phyloP scores from a whole-genome alignment of 2,888 invertebrate species.

The Drosophila barbarae region DNA sequence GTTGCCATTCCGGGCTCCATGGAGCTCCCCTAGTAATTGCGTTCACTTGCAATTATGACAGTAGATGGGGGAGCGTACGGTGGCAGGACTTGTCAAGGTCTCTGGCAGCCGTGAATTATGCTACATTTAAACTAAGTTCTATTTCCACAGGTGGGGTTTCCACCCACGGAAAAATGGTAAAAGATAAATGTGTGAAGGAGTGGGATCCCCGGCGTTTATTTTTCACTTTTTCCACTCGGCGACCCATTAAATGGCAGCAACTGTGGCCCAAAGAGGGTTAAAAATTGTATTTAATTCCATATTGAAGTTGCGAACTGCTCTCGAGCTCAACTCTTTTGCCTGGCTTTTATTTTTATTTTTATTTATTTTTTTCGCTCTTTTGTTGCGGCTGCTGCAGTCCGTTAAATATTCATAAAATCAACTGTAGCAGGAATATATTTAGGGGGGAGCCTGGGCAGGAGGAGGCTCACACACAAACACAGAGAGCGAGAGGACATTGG shows the following conservation, averaged over 20 bases:
- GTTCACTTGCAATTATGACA: conserved; percentile 55
- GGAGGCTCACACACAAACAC: background rate
- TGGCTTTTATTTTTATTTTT: conserved; percentile 15
- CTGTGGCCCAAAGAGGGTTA: conserved; percentile 9
- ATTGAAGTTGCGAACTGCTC: conserved; percentile 27
- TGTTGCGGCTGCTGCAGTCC: conserved; percentile 35
- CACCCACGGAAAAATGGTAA: background rate
- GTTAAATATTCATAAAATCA: conserved; percentile 46
- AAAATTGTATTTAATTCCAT: conserved; percentile 53
- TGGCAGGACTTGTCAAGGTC: conserved; percentile 43
- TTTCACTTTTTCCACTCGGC: conserved; percentile 61
- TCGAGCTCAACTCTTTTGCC: conserved; percentile 1
- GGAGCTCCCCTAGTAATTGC: conserved; percentile 38
- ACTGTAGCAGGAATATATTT: conserved; percentile 24
- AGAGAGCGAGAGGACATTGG: conserved; percentile 23
- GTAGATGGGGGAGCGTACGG: background rate
- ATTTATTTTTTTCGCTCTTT: conserved; percentile 10
- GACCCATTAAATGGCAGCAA: conserved; percentile 54
- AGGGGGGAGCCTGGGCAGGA: background rate
- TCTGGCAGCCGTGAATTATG: conserved; percentile 50
- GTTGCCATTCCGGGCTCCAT: background rate
- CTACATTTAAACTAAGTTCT: conserved; percentile 59
- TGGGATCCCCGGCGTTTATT: conserved; percentile 38
- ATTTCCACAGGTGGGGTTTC: conserved; percentile 27
- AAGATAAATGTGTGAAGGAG: conserved; percentile 19